phyloP scores from a whole-genome alignment of 2,888 invertebrate species.

The Drosophila atripex region DNA sequence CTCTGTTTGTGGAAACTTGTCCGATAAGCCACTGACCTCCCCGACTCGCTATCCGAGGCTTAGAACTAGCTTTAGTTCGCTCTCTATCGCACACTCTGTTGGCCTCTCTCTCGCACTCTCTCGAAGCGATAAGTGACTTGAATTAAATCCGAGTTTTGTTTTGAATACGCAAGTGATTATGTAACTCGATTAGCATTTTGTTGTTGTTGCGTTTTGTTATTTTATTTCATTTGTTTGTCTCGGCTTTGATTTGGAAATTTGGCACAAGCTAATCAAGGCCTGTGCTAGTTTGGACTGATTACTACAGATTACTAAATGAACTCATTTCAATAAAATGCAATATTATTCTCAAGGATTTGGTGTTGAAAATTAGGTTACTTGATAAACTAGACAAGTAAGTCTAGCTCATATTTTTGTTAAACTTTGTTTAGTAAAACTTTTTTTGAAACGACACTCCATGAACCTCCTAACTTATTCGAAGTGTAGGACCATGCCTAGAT shows the following conservation, averaged over 20 bases:
- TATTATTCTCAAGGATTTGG: not conserved
- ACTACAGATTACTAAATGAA: not conserved
- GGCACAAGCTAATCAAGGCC: slow-evolving; percentile 25
- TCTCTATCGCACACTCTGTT: slow-evolving; percentile 5
- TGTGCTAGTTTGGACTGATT: slow-evolving; percentile 9
- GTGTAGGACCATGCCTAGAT: too few relatives aligned
- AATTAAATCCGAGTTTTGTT: slow-evolving; percentile 33
- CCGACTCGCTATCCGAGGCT: slow-evolving; percentile 12
- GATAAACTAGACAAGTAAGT: not conserved
- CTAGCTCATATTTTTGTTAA: too few relatives aligned
- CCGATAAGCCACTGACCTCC: slow-evolving; percentile 74
- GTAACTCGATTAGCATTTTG: slow-evolving; percentile 37
- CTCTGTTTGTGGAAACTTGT: slow-evolving; percentile 37
- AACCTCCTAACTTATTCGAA: too few relatives aligned
- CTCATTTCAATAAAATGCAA: not conserved
- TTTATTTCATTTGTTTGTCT: not conserved
- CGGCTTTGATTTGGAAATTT: slow-evolving; percentile 17
- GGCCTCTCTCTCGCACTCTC: slow-evolving; percentile 8
- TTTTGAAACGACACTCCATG: too few relatives aligned
- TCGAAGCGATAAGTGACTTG: slow-evolving; percentile 51
- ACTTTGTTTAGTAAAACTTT: too few relatives aligned
- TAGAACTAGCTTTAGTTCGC: slow-evolving; percentile 34
- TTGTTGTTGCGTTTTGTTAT: slow-evolving; percentile 9
- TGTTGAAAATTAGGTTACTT: not conserved
- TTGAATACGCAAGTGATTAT: slow-evolving; percentile 26